phyloP scores from a whole-genome alignment of 1,140 invertebrate species.

The Nomia melanderi region DNA sequence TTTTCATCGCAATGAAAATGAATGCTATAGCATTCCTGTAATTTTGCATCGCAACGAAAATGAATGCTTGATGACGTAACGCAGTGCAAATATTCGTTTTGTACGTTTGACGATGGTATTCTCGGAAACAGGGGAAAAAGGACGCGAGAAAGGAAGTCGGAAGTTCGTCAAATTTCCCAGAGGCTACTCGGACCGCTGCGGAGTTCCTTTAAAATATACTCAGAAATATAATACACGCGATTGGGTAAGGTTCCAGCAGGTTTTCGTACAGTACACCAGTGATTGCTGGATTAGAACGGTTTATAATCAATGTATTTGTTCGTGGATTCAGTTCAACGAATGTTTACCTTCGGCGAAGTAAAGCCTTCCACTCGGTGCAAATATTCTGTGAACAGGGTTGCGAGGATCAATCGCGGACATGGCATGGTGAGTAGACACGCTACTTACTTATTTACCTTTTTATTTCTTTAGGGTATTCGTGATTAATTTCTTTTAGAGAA shows the following conservation, averaged over 20 bases:
- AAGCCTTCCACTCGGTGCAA: neutral
- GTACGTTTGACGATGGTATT: constrained; percentile 30
- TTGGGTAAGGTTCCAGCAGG: neutral
- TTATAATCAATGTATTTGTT: neutral
- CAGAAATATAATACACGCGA: neutral
- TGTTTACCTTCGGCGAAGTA: neutral
- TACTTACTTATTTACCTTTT: neutral
- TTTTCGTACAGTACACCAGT: neutral
- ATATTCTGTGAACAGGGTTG: neutral
- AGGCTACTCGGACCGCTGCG: neutral
- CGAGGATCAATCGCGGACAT: neutral
- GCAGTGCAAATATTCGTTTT: neutral
- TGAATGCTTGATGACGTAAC: too few species aligned
- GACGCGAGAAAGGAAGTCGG: constrained; percentile 15
- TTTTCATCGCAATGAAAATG: too few species aligned
- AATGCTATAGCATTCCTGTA: too few species aligned
- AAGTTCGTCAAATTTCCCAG: constrained; percentile 31
- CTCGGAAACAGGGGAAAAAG: constrained; percentile 11
- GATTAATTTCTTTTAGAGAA: too few species aligned
- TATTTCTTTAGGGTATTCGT: too few species aligned
- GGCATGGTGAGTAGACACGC: neutral
- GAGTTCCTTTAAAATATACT: constrained; percentile 11
- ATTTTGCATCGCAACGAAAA: too few species aligned
- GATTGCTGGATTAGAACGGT: neutral
- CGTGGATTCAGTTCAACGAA: neutral